phyloP scores from a whole-genome alignment of 2,113 vertebrate genomes.

The Strigops habroptila region DNA sequence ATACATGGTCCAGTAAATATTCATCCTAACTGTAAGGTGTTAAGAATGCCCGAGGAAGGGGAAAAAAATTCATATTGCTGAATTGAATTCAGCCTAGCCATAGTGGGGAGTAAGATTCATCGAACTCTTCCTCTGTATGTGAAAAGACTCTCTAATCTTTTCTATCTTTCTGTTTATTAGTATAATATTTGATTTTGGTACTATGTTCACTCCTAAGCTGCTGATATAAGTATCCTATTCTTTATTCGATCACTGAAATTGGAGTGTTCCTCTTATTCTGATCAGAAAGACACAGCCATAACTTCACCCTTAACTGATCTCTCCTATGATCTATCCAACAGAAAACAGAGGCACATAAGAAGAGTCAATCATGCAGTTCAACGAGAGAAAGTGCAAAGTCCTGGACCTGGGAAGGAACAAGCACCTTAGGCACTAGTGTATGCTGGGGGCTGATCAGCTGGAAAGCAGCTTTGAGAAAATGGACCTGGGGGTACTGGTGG shows the following conservation, averaged over 20 bases:
- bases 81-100: neutral
- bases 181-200: neutral
- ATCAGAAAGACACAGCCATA: neutral
- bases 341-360: neutral
- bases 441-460: too few relatives aligned
- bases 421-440: fast-evolving
- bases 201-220: neutral
- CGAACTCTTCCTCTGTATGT: neutral
- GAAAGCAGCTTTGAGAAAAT: neutral
- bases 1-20: neutral
- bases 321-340: neutral
- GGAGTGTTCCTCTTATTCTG: neutral
- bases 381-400: neutral
- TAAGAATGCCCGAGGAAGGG: neutral
- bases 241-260: neutral
- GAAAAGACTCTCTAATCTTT: neutral
- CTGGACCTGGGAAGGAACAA: neutral
- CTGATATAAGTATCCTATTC: neutral
- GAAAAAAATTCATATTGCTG: neutral
- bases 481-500: neutral
- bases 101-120: neutral
- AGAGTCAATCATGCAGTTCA: neutral
- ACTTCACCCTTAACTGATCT: neutral
- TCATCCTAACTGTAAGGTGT: neutral
- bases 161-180: neutral